Evolutionary conservation across 2,888 invertebrate genomes (phyloP), one percentile per base, ranked within the genome.

Genomic region (Phoenoteleia sp.): DNA sequence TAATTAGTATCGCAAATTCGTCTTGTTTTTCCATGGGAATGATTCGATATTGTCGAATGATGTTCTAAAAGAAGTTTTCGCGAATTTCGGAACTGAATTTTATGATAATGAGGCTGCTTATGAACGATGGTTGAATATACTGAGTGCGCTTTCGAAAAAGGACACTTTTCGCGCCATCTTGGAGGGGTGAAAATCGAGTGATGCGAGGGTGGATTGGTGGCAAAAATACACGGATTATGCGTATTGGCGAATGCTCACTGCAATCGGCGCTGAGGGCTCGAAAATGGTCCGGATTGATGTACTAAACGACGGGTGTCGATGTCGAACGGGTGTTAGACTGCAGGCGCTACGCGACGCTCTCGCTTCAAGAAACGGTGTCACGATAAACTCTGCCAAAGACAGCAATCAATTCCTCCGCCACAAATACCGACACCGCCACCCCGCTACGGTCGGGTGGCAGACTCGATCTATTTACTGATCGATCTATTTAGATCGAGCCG

Each of bases 381-480:
- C 92, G 91, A 90, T 90, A 91, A 91, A 88, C 91, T 91, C 91
- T 93, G 93, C 93, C 93, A 93, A 92, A 91, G 89, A 85, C 86
- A 87, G 88, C 88, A 87, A 91, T 91, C 89, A 87, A 87, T 87
- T 80, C 83, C 82, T 84, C 84, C 81, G 86, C 75, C 86, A 89
- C 90, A 91, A 91, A 91, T 90, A 91, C 91, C 88, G 84, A 79
- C 58, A 19, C 60, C 81, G 86, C 87, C 88, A 88, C 87, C 87
- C 81, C 81, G 85, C 84, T 74, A 67, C 80, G 80, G 86, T 81
- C 74, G 81, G 74, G 84, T 86, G 88, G 86, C 87, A 90, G 87
- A 91, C 92, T 92, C 89, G 91, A 90, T 93, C 93, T 93, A 93
- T 93, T 93, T 93, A 91, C 92, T 92, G 92, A 92, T 93, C 92